phyloP scores from a whole-genome alignment of 2,888 invertebrate species.

The Notodonta ziczac region DNA sequence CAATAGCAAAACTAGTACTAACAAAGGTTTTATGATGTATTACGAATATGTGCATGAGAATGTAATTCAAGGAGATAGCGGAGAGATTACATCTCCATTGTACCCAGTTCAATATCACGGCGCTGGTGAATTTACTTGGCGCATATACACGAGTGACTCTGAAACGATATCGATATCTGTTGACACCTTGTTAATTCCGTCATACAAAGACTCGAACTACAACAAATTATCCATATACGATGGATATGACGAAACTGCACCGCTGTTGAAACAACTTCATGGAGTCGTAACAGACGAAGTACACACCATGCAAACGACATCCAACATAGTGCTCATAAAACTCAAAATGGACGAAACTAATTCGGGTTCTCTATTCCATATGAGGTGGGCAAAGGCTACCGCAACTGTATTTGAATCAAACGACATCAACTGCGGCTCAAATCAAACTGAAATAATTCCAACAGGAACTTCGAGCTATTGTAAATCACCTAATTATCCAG shows the following conservation, averaged over 20 bases:
- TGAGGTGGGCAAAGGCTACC: slow-evolving; percentile 58
- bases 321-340: slow-evolving; percentile 87
- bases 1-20: slow-evolving; percentile 80
- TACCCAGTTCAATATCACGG: slow-evolving; percentile 86
- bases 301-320: slow-evolving; percentile 74
- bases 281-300: slow-evolving; percentile 63
- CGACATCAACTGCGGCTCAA: slow-evolving; percentile 65
- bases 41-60: slow-evolving; percentile 89
- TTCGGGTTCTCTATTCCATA: slow-evolving; percentile 70
- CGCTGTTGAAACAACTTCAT: slow-evolving; percentile 82
- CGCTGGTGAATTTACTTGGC: slow-evolving; percentile 86
- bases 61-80: slow-evolving; percentile 87
- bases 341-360: slow-evolving; percentile 72
- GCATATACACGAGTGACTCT: slow-evolving; percentile 83
- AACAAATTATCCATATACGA: slow-evolving; percentile 86
- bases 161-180: slow-evolving; percentile 53
- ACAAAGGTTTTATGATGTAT: slow-evolving; percentile 89
- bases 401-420: slow-evolving; percentile 20
- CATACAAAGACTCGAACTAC: slow-evolving; percentile 52
- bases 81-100: slow-evolving; percentile 91
- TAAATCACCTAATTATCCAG: slow-evolving; percentile 91
- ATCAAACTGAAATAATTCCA: slow-evolving; percentile 53
- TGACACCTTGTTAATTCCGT: slow-evolving; percentile 60
- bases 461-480: slow-evolving; percentile 60
- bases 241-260: slow-evolving; percentile 88